A percentile compares a stretch with the other conserved stretches of the same genome.
Evolutionary conservation across 2,888 invertebrate genomes (phyloP).

Genomic region (Acanthosoma haemorrhoidale): DNA sequence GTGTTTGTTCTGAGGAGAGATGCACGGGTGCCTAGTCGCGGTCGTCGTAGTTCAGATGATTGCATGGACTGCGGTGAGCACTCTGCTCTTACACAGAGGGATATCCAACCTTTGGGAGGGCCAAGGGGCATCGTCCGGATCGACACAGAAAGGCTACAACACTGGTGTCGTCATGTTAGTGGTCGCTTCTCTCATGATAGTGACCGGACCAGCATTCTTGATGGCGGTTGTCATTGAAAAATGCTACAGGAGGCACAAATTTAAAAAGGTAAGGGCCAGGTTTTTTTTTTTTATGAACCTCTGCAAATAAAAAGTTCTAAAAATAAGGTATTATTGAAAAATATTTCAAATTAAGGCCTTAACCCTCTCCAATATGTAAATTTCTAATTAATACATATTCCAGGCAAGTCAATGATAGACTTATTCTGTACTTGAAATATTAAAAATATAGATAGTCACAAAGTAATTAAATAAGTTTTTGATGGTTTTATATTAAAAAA

Average conservation of each 20-base stretch:
- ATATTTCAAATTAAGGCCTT: too few relatives aligned
- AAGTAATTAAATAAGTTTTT: too few relatives aligned
- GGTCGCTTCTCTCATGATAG: slow-evolving; percentile 19
- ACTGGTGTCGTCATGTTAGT: slow-evolving; percentile 16
- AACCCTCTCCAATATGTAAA: too few relatives aligned
- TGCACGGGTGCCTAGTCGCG: slow-evolving; percentile 13
- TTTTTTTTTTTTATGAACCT: too few relatives aligned
- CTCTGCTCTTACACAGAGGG: slow-evolving; percentile 11
- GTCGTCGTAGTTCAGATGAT: slow-evolving; percentile 5
- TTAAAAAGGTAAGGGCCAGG: slow-evolving; percentile 18
- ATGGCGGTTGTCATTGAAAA: slow-evolving; percentile 11
- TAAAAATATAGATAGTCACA: too few relatives aligned
- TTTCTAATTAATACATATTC: too few relatives aligned
- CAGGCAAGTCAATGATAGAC: too few relatives aligned
- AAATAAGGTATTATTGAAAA: too few relatives aligned
- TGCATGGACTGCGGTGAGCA: slow-evolving; percentile 16
- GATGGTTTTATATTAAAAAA: too few relatives aligned
- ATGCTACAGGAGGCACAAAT: slow-evolving; percentile 17
- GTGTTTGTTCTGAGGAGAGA: slow-evolving; percentile 23
- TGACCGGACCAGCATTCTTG: slow-evolving; percentile 14
- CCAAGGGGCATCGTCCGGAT: not conserved
- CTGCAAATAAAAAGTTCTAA: too few relatives aligned
- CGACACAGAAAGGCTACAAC: not conserved
- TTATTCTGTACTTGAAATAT: too few relatives aligned
- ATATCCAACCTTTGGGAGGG: not conserved